Evolutionary conservation across 2,888 invertebrate species (phyloP), one percentile per base, ranked within the genome.

Genomic region (Drosophila borborema): DNA sequence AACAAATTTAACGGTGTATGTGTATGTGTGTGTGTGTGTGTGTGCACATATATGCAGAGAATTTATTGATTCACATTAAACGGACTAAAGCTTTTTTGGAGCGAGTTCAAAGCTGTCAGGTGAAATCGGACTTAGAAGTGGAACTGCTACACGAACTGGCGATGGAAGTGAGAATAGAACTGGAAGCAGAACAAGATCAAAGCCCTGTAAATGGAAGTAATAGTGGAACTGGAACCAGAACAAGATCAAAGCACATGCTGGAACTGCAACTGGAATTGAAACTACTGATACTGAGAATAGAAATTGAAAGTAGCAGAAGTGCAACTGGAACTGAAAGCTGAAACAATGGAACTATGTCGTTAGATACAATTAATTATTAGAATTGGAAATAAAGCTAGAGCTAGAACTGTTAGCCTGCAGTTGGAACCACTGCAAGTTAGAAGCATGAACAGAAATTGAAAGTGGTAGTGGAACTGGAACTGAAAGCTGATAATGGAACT

Each of bases 41-140:
- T 43, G 20, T 8, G 8, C 20, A 8, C 36, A 54, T 16, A 23
- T 28, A n/a, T 18, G 28, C 3, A 28, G 28, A n/a, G 2, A 77
- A 86, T 80, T 63, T 80, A 77, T 86, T 77, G 77, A 86, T 83
- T 80, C 60, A 72, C 74, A 80, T 82, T 71, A 67, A 64, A 66
- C 31, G 34, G 34, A 55, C 54, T 38, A 53, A 67, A 56, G 6
- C 16, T 18, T 14, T 59, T 54, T 61, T 65, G 54, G 54, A 73
- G 72, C 55, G 43, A 60, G 64, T 49, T 53, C n/a, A 49, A 40
- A 10, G 36, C 53, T 16, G 51, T 1, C 18, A 43, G 23, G 31
- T 46, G 41, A 12, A 18, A 16, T 2, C 7, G n/a, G 41, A 36
- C 23, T 20, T 16, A 16, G 12, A 10, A 34, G 6, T 36, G 38